A percentile compares a stretch with the other conserved stretches of the same genome.
Evolutionary conservation across 2,797 vertebrate species (phyloP).

Genomic region (Phalanger gymnotis): DNA sequence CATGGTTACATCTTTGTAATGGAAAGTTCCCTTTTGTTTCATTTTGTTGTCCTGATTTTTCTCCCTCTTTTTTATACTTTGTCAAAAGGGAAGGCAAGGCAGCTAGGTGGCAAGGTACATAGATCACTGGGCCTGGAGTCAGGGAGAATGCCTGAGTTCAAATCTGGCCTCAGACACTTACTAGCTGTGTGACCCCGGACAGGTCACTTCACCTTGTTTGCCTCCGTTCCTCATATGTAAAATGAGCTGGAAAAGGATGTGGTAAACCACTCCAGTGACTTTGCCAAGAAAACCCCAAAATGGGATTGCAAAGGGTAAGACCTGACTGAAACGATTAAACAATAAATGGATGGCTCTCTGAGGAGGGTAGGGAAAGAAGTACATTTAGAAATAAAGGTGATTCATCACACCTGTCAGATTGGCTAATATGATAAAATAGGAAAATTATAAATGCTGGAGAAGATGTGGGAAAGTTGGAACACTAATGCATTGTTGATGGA

Average conservation of each 20-base stretch:
- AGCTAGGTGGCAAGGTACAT: not conserved
- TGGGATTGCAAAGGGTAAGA: not conserved
- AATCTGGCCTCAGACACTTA: not conserved
- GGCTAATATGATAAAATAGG: too few relatives aligned
- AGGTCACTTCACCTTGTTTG: not conserved
- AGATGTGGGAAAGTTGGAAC: too few relatives aligned
- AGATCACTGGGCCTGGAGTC: not conserved
- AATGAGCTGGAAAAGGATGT: not conserved
- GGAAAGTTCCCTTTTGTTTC: not conserved
- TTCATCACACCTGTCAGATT: too few relatives aligned
- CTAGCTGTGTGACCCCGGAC: too few relatives aligned
- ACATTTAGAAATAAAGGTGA: not conserved
- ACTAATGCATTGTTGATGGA: too few relatives aligned
- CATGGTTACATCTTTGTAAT: not conserved
- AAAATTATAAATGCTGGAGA: too few relatives aligned
- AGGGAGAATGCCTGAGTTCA: not conserved
- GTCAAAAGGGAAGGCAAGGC: not conserved
- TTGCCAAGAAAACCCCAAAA: not conserved
- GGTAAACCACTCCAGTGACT: not conserved
- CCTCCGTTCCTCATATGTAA: not conserved
- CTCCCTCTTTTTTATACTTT: not conserved
- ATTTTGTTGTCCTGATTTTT: not conserved
- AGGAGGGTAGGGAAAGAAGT: not conserved
- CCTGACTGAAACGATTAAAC: not conserved
- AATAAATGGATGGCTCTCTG: not conserved